Evolutionary conservation across 2,888 invertebrate genomes (phyloP).

Genomic region (Xestia c-nigrum): DNA sequence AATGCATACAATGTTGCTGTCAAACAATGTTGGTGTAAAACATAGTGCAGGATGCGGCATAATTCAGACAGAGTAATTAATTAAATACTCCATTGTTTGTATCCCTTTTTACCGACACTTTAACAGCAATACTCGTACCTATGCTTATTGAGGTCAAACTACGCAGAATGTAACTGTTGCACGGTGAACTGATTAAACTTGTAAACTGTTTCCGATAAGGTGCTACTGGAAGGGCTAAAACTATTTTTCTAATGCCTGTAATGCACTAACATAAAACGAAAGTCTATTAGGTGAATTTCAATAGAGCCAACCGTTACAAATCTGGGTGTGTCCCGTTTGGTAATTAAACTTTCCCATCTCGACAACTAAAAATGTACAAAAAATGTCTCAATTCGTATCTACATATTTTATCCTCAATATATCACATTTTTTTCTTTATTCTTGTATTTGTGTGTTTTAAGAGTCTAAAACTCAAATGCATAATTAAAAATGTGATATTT

Average conservation of each 20-base stretch:
- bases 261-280: neutral
- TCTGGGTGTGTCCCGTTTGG: no score
- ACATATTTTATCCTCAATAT: no score
- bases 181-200: conserved; percentile 7
- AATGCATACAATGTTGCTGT: conserved; percentile 25
- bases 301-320: no score
- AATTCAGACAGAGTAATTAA: conserved; percentile 39
- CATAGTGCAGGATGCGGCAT: conserved; percentile 42
- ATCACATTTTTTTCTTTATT: no score
- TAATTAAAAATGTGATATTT: no score
- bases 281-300: no score
- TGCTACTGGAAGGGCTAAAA: neutral
- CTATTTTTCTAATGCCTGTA: neutral
- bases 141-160: conserved; percentile 24
- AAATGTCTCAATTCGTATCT: no score
- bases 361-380: no score
- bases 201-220: conserved; percentile 25
- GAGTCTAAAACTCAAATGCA: no score
- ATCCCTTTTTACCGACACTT: conserved; percentile 23
- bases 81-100: conserved; percentile 50
- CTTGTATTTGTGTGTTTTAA: no score
- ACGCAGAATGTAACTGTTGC: neutral
- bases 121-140: neutral
- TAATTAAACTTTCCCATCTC: no score
- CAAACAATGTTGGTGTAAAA: conserved; percentile 19